These are phyloP conservation scores for Pyralis farinalis DNA, from an alignment of 2,888 invertebrate genomes.

Conservation along the genomic window DNA sequence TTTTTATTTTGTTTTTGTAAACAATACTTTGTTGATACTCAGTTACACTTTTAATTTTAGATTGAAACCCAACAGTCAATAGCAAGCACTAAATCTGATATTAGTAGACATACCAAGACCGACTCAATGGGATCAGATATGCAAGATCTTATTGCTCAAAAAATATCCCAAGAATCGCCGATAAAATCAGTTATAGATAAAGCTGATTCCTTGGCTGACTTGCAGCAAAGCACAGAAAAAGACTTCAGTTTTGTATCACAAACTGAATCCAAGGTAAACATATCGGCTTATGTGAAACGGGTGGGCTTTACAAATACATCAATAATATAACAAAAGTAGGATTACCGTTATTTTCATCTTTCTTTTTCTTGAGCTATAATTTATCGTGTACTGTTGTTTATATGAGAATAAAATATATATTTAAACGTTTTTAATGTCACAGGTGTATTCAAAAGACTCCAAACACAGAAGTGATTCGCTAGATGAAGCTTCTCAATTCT, in stretches of 20 bases:
- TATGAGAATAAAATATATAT: too few species aligned
- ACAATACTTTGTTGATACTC: neutral
- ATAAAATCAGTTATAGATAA: constrained; percentile 61
- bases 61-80: constrained; percentile 56
- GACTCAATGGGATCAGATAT: constrained; percentile 68
- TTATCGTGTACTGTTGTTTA: too few species aligned
- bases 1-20: neutral
- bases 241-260: constrained; percentile 73
- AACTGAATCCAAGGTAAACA: constrained; percentile 72
- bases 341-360: neutral
- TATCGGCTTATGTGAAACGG: neutral
- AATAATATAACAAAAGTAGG: too few species aligned
- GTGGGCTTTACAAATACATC: neutral
- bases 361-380: constrained; percentile 2
- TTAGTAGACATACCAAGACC: constrained; percentile 66
- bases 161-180: constrained; percentile 64
- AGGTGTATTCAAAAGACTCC: constrained; percentile 70
- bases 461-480: constrained; percentile 74
- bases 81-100: constrained; percentile 61
- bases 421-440: constrained; percentile 8
- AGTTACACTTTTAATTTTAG: constrained; percentile 35
- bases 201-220: constrained; percentile 67
- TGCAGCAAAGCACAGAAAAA: constrained; percentile 72
- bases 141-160: constrained; percentile 49
- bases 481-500: constrained; percentile 74